Base-by-base conservation (phyloP, 2,797 vertebrate species). In the Discoglossus pictus region DNA sequence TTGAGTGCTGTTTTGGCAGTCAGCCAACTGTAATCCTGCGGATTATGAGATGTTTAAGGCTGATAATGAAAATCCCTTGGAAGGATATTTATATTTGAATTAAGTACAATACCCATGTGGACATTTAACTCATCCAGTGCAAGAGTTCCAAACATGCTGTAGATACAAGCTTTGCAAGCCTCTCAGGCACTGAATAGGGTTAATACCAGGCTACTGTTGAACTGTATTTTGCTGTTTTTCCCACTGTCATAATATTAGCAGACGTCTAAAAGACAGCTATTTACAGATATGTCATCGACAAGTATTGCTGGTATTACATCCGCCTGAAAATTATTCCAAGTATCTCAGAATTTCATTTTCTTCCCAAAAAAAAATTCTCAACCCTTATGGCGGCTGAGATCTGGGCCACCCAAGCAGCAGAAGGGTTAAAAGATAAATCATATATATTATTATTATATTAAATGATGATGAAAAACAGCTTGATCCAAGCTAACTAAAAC, bases 401-500 rank as follows among this genome's bases (percentile, higher is more conserved):
- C 17, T 4, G 12, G 43, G 55, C 15, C 46, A 59, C 35, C 15
- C 50, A 50, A 43, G 52, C 10, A 53, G 44, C 12, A n/a, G 31
- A 10, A 56, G 25, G 36, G 46, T 64, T 64, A 27, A 65, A 43
- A 42, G 34, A 58, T 64, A 59, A 64, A 56, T 23, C 20, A 39
- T 69, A 69, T 69, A 65, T 65, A 66, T 64, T 58, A 66, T 58
- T 55, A 47, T 62, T 50, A 48, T 71, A 58, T 71, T 17, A 18
- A 15, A 21, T 39, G 17, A 48, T 38, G 61, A 44, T 46, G 56
- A 71, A 71, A 42, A 38, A 68, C 44, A 63, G 63, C 65, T 67
- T 68, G 56, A n/a, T 68, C 71, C 74, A 79, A 65, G 67, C 65
- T 72, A 65, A 68, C 25, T 27, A 65, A 66, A 56, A 38, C 7